A percentile compares a stretch with the other conserved stretches of the same genome.
These are phyloP conservation scores for Cerceris rybyensis DNA, from an alignment of 2,888 invertebrate species.

Conservation along the genomic window DNA sequence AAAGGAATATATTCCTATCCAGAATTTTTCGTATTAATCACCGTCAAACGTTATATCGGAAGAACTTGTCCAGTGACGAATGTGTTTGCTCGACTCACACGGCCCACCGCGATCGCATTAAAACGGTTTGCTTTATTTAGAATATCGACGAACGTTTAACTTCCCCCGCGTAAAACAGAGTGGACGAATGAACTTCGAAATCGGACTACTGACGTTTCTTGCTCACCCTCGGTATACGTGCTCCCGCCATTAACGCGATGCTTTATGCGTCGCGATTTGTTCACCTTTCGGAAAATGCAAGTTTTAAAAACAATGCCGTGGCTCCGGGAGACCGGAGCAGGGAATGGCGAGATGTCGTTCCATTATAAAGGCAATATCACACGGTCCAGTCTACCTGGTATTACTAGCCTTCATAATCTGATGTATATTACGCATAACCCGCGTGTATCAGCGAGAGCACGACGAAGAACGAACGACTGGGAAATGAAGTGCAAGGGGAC, in stretches of 20 bases:
- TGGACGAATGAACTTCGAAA: no score
- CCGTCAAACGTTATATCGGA: neutral
- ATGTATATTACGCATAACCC: conserved; percentile 74
- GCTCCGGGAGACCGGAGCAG: conserved; percentile 29
- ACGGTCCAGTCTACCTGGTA: conserved; percentile 65
- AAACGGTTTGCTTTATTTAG: no score
- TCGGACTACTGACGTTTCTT: no score
- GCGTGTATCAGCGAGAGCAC: conserved; percentile 46
- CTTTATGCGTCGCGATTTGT: conserved; percentile 14
- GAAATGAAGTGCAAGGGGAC: conserved; percentile 27
- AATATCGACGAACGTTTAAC: neutral
- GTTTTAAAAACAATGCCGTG: conserved; percentile 42
- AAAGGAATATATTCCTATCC: neutral
- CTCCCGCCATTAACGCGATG: conserved; percentile 7
- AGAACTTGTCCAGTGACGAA: neutral
- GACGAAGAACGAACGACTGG: conserved; percentile 6
- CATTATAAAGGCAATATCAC: conserved; percentile 76
- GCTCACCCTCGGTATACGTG: neutral
- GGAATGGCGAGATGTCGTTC: conserved; percentile 64
- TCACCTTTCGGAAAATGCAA: conserved; percentile 17
- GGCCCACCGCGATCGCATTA: no score
- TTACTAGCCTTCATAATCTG: conserved; percentile 75
- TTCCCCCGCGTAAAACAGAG: neutral
- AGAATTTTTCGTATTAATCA: neutral
- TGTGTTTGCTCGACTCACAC: no score